Conservation (phyloP, 2,888 invertebrate genomes). For the Tipula helvola region DNA sequence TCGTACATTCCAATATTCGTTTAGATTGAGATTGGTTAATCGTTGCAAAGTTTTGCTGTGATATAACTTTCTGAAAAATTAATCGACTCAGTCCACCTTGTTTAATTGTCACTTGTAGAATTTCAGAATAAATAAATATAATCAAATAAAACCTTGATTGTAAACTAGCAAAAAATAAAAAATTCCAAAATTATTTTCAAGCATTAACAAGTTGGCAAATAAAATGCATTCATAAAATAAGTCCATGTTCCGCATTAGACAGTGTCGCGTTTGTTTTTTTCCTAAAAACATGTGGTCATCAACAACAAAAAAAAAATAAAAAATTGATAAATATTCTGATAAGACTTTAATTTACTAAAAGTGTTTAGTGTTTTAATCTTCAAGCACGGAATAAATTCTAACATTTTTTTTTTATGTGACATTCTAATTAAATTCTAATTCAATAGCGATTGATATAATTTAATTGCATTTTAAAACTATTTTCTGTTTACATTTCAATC, state of each 20-base stretch:
- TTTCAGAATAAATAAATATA: too few species aligned
- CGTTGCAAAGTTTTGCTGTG: too few species aligned
- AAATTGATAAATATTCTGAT: neutral
- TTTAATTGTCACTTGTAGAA: too few species aligned
- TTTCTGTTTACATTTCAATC: neutral
- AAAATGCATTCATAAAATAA: neutral
- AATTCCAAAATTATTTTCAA: neutral
- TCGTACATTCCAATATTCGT: too few species aligned
- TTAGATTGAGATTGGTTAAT: too few species aligned
- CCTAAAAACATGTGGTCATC: neutral
- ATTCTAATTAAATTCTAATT: neutral
- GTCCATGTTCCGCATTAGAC: neutral
- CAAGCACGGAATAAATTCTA: neutral
- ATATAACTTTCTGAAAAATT: too few species aligned
- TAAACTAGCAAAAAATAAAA: neutral
- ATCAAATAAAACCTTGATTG: neutral
- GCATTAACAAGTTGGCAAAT: neutral
- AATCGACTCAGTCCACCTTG: too few species aligned
- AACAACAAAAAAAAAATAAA: too few species aligned
- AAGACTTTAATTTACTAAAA: neutral
- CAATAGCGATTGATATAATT: neutral
- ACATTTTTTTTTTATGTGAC: neutral
- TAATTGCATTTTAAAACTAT: neutral
- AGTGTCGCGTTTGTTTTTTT: neutral
- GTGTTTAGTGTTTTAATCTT: neutral